These are phyloP conservation scores for Leptarthrus brevirostris DNA, from an alignment of 2,888 invertebrate species.

Conservation along the genomic window DNA sequence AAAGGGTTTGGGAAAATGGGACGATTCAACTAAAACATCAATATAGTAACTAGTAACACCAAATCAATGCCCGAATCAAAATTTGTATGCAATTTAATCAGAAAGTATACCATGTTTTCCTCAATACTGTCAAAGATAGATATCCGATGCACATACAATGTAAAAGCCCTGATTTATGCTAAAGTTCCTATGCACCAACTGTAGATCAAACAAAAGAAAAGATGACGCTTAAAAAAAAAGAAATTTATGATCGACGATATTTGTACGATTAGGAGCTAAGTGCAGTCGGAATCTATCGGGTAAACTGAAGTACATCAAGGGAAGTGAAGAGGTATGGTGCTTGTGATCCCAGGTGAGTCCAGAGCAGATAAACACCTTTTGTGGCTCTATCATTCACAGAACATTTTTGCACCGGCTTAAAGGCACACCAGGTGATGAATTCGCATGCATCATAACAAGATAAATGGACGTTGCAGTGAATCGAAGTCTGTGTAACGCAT, in stretches of 20 bases:
- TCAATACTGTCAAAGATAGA: neutral
- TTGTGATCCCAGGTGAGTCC: neutral
- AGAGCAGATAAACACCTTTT: constrained; percentile 15
- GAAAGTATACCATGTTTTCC: neutral
- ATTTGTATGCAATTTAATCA: neutral
- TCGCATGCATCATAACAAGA: constrained; percentile 48
- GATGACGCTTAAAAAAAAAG: constrained; percentile 31
- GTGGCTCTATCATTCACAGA: neutral
- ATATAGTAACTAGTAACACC: no score
- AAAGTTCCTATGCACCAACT: constrained; percentile 19
- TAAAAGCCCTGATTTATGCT: constrained; percentile 16
- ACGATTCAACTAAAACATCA: no score
- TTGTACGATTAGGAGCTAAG: constrained; percentile 20
- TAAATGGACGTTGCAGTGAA: constrained; percentile 1
- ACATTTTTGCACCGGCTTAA: constrained; percentile 13
- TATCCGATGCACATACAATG: constrained; percentile 13
- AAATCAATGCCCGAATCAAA: no score
- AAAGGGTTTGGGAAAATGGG: no score
- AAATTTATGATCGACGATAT: constrained; percentile 38
- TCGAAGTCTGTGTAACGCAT: constrained; percentile 3
- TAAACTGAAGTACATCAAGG: neutral
- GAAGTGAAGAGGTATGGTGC: neutral
- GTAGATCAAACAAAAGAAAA: constrained; percentile 37
- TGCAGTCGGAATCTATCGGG: constrained; percentile 7
- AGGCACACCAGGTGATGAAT: constrained; percentile 51